Evolutionary conservation across 30 jellyfish, hydroid and myxozoan genomes (phyloP).

Genomic region (Cassiopea andromeda): DNA sequence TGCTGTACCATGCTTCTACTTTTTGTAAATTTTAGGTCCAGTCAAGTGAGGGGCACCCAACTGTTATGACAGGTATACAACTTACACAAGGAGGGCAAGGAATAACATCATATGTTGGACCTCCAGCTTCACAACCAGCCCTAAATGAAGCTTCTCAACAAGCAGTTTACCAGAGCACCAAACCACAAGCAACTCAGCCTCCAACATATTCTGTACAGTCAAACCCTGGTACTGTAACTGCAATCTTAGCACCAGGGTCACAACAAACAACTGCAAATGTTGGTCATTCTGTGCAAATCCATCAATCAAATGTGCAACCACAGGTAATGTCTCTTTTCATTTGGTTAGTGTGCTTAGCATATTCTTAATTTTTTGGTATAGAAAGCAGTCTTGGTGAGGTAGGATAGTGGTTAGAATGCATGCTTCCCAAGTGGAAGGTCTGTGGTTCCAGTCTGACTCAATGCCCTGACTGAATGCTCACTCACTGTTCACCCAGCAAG

Average conservation of each 20-base stretch:
- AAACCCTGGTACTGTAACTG: conserved; percentile 74
- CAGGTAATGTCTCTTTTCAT: conserved; percentile 46
- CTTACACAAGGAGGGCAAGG: conserved; percentile 69
- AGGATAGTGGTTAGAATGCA: too few species aligned
- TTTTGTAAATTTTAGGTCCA: conserved; percentile 27
- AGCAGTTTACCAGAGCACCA: conserved; percentile 18
- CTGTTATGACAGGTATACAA: conserved; percentile 46
- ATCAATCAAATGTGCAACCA: conserved; percentile 70
- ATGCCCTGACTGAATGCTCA: too few species aligned
- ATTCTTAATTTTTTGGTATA: too few species aligned
- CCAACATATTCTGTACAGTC: conserved; percentile 78
- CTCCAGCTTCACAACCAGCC: conserved; percentile 59
- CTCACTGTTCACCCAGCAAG: too few species aligned
- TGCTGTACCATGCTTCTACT: neutral
- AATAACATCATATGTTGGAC: conserved; percentile 81
- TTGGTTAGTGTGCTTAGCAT: too few species aligned
- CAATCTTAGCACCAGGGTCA: conserved; percentile 75
- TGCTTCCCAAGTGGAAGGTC: too few species aligned
- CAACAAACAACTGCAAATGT: conserved; percentile 23
- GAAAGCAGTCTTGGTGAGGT: too few species aligned
- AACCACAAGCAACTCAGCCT: conserved; percentile 32
- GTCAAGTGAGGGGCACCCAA: conserved; percentile 21
- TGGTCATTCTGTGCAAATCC: conserved; percentile 72
- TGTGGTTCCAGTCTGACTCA: too few species aligned
- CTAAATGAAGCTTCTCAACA: conserved; percentile 12